Base-by-base conservation (phyloP, 2,797 vertebrate genomes). In the Somateria mollissima region DNA sequence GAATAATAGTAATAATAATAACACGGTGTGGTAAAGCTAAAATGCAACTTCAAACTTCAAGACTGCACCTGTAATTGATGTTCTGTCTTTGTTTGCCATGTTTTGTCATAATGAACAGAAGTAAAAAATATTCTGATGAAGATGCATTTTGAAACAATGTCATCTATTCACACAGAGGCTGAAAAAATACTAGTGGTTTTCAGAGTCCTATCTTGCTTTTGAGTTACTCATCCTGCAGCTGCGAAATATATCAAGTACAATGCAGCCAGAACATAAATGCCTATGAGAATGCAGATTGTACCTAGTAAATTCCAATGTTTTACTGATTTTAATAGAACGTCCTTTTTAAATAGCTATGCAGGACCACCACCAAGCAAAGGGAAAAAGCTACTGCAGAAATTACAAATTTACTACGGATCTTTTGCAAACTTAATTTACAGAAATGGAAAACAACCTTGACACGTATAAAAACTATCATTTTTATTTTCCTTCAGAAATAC, bases 311-410 rank as follows among this genome's bases (percentile, higher is more conserved):
- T 3, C n/a, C 18, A n/a, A 43, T 61, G 60, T 86, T 56, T 74
- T 51, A 74, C 28, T 89, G 90, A 87, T 87, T 95, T 89, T 83
- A 88, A 85, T 0, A 10, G 76, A 82, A 92, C 3, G 19, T 71
- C 86, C 92, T 70, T 89, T 92, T 95, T 22, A 91, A 66, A 73
- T 12, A 81, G 37, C 62, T 80, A 28, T 45, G 70, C 66, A 58
- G 8, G 18, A 73, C 77, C 93, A 64, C 3, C n/a, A 85, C 43
- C 70, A 90, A 79, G 8, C 30, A 51, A 76, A 85, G 34, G 36
- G 32, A 41, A 79, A 92, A 84, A 74, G 24, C 65, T 43, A 30
- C 34, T 41, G 66, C 53, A 62, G 92, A 95, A 95, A 91, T 47
- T 65, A 78, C 16, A 36, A 45, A 53, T 58, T 81, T 78, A 45